Evolutionary conservation across 2,113 vertebrate species (phyloP), one percentile per base, ranked within the genome.

Genomic region (Poecilia latipinna): DNA sequence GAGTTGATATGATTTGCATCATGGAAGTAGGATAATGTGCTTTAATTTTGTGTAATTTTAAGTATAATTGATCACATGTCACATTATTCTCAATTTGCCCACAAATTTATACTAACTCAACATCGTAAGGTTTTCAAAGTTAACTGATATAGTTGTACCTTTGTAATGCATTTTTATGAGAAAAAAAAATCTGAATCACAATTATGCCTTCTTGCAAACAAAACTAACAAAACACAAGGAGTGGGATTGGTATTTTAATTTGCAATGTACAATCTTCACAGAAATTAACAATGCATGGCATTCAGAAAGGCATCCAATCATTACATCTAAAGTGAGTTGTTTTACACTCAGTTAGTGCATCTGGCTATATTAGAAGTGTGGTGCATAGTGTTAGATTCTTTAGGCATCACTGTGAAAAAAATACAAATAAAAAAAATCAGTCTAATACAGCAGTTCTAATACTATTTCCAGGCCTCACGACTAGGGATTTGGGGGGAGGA

Each of bases 241-340:
- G 75, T 79, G 79, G 35, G 13, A 75, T 15, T 79, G 54, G 13
- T 19, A 44, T 84, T 91, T 90, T 91, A 90, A 86, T 91, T 1
- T 78, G 79, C 68, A 79, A 72, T 64, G 61, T 73, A 84, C 78
- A 75, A 79, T 83, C 24, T 73, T 79, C 78, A 89, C 77, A 85
- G 32, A 78, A 42, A 72, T 72, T 44, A 84, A 74, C 12, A 72
- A 82, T 83, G 35, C 65, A 77, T 1, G 28, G 51, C 32, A 75
- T 39, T 68, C 61, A 64, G 61, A 84, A 82, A 82, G 63, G 57
- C 71, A 80, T 70, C 28, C 61, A 22, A 66, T 12, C 19, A 61
- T 32, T 17, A 73, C 65, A 19, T 68, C 68, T 78, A 68, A 24
- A 80, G 63, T 74, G 75, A 76, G 61, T 85, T 51, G 33, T 77